A percentile compares a stretch with the other conserved stretches of the same genome.
These are phyloP conservation scores for Morelia viridis DNA, from an alignment of 2,797 vertebrate species.

Conservation along the genomic window DNA sequence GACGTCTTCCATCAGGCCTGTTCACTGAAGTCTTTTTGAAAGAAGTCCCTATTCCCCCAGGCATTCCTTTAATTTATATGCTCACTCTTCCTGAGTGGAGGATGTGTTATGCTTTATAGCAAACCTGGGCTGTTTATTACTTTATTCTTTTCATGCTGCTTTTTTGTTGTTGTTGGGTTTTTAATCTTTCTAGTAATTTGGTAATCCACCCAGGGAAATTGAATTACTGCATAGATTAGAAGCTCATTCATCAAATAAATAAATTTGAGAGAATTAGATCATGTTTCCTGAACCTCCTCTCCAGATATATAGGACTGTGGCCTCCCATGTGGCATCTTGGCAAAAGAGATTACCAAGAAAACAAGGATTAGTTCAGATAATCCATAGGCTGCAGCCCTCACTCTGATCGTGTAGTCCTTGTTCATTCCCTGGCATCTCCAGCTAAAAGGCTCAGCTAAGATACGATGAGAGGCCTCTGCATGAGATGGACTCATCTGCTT, in stretches of 20 bases:
- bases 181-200: too few species aligned
- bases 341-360: background rate
- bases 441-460: background rate
- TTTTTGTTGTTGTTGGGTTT: too few species aligned
- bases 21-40: too few species aligned
- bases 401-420: background rate
- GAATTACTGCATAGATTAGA: too few species aligned
- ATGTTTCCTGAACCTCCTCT: background rate
- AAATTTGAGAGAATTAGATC: background rate
- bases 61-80: too few species aligned
- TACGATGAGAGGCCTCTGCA: background rate
- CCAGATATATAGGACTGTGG: background rate
- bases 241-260: too few species aligned
- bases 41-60: too few species aligned
- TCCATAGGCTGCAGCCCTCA: background rate
- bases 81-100: too few species aligned
- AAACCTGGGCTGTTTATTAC: too few species aligned
- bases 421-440: background rate
- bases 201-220: too few species aligned
- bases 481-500: background rate
- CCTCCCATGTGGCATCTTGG: background rate
- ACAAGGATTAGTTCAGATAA: background rate
- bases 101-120: too few species aligned
- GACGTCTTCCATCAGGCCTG: background rate
- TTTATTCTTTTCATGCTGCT: too few species aligned